phyloP scores from a whole-genome alignment of 23 tunicate species.

The Aplidium turbinatum region DNA sequence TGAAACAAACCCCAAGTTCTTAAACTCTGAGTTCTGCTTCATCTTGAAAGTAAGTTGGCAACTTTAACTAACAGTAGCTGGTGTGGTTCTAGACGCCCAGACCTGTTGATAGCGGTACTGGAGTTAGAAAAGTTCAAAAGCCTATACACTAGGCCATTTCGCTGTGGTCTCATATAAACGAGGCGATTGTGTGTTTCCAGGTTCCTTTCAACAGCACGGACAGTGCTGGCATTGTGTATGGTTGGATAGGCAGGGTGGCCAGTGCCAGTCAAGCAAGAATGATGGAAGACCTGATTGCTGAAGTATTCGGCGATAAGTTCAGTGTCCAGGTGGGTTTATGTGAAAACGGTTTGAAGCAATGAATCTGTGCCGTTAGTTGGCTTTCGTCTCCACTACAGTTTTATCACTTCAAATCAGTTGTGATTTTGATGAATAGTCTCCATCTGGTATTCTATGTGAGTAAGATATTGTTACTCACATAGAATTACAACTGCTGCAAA shows the following conservation, averaged over 20 bases:
- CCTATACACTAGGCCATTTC: too few relatives aligned
- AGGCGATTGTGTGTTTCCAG: constrained; percentile 30
- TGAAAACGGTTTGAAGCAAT: background rate
- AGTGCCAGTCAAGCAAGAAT: constrained; percentile 61
- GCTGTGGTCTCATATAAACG: too few relatives aligned
- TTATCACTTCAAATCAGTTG: too few relatives aligned
- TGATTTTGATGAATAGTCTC: too few relatives aligned
- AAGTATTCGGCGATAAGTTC: constrained; percentile 69
- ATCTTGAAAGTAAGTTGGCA: constrained; percentile 62
- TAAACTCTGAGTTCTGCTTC: constrained; percentile 97
- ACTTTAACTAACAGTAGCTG: too few relatives aligned
- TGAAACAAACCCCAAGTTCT: constrained; percentile 60
- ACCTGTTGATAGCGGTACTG: too few relatives aligned
- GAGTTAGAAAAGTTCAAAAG: too few relatives aligned
- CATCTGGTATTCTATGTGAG: too few relatives aligned
- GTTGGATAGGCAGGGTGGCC: constrained; percentile 93
- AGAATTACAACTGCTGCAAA: too few relatives aligned
- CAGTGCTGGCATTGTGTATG: constrained; percentile 95
- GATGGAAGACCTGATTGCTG: constrained; percentile 77
- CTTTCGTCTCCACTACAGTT: too few relatives aligned
- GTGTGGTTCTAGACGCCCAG: too few relatives aligned
- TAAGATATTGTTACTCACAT: too few relatives aligned
- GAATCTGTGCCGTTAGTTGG: background rate
- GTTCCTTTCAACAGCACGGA: constrained; percentile 98
- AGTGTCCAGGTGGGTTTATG: constrained; percentile 67